These are phyloP conservation scores for Propithecus perrieri DNA, from an alignment of 2,797 vertebrate genomes.

Conservation along the genomic window DNA sequence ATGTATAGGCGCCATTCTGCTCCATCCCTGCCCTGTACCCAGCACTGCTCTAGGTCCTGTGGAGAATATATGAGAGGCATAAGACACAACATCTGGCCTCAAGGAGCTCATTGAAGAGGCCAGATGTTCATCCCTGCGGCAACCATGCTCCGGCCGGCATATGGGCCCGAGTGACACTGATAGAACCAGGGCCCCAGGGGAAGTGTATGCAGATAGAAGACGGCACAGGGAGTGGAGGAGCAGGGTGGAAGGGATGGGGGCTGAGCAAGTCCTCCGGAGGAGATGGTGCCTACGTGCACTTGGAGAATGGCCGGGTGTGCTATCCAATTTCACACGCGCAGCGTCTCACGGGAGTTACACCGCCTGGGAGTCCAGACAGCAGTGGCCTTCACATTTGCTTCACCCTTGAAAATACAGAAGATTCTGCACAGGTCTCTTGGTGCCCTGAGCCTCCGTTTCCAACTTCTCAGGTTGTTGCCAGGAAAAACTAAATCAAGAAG, in stretches of 20 bases:
- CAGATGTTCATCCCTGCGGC: background rate
- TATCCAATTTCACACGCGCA: rapidly evolving
- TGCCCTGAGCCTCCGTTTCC: background rate
- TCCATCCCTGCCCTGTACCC: background rate
- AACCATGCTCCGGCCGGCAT: rapidly evolving
- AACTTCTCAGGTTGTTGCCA: background rate
- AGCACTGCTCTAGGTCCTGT: background rate
- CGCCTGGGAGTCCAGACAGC: background rate
- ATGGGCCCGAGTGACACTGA: background rate
- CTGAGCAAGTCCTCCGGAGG: rapidly evolving
- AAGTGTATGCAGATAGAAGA: background rate
- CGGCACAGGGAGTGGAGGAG: background rate
- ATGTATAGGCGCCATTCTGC: background rate
- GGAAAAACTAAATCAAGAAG: background rate
- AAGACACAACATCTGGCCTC: background rate
- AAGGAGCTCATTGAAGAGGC: background rate
- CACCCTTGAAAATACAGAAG: background rate
- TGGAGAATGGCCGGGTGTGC: background rate
- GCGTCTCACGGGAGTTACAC: background rate
- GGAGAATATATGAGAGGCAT: background rate
- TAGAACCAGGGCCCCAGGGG: background rate
- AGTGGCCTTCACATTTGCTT: background rate
- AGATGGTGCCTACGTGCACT: rapidly evolving
- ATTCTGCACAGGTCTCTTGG: background rate
- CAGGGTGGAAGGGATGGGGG: background rate